phyloP scores from a whole-genome alignment of 2,888 invertebrate genomes.

The Sinelater perroti region DNA sequence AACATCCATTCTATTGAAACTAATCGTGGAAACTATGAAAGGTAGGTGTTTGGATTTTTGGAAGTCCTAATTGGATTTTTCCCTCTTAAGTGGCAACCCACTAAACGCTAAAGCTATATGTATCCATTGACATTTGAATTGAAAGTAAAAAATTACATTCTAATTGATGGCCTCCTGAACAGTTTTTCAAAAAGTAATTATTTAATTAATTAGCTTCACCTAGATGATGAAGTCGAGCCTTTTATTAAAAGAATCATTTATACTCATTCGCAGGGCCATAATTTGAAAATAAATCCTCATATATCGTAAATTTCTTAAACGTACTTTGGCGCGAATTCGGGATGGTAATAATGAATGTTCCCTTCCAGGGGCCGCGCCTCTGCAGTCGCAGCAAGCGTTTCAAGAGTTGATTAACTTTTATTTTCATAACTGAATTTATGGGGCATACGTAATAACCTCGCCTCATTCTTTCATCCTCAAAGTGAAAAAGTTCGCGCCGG shows the following conservation, averaged over 20 bases:
- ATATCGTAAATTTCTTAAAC: constrained; percentile 48
- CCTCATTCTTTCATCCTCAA: constrained; percentile 33
- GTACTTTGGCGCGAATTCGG: constrained; percentile 39
- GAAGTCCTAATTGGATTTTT: no score
- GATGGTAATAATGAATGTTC: constrained; percentile 37
- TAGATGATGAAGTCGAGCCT: constrained; percentile 15
- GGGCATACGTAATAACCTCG: constrained; percentile 41
- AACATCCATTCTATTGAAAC: no score
- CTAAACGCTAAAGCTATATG: no score
- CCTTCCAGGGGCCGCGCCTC: constrained; percentile 24
- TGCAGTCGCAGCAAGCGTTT: constrained; percentile 33
- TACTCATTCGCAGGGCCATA: constrained; percentile 44
- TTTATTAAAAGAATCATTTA: constrained; percentile 43
- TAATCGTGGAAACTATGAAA: no score
- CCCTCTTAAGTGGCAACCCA: no score
- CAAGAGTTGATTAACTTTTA: constrained; percentile 45
- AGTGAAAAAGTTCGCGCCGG: constrained; percentile 28
- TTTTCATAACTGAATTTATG: constrained; percentile 45
- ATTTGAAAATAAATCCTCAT: constrained; percentile 47
- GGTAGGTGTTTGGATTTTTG: no score
- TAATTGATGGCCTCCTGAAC: no score
- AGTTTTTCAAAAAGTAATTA: not conserved
- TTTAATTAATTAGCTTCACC: not conserved
- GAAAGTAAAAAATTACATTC: no score
- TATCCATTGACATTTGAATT: no score